Percentiles rank a stretch among this genome's conserved stretches.
Conservation (phyloP, 1,140 invertebrate species). For the Sitophilus oryzae region DNA sequence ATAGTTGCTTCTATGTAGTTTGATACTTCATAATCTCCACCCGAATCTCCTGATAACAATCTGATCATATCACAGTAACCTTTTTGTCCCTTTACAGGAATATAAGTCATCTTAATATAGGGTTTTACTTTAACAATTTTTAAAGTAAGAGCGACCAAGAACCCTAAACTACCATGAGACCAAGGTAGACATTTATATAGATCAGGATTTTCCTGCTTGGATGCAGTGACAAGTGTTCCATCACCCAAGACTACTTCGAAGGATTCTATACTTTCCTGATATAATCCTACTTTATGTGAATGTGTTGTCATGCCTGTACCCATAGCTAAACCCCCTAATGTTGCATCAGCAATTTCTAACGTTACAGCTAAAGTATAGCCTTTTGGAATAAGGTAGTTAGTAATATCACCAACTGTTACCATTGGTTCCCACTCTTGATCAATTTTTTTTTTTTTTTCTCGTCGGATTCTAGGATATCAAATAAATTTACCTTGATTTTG, state of each 20-base stretch:
- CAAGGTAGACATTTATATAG: constrained; percentile 51
- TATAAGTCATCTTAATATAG: constrained; percentile 51
- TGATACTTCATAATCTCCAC: constrained; percentile 32
- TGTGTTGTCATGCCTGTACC: constrained; percentile 52
- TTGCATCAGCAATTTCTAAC: constrained; percentile 49
- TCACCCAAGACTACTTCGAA: constrained; percentile 52
- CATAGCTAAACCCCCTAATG: constrained; percentile 52
- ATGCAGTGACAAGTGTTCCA: constrained; percentile 47
- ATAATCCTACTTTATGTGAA: constrained; percentile 49
- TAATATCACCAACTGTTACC: constrained; percentile 52
- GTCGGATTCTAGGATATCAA: constrained; percentile 49
- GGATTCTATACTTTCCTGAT: constrained; percentile 49
- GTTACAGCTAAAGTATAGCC: constrained; percentile 54
- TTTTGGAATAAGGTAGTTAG: constrained; percentile 46
- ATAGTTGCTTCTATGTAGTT: constrained; percentile 54
- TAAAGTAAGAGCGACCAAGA: constrained; percentile 50
- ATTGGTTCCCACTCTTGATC: constrained; percentile 43
- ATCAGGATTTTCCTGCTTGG: constrained; percentile 45
- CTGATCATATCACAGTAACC: constrained; percentile 51
- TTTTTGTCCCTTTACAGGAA: constrained; percentile 48
- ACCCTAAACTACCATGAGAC: constrained; percentile 54
- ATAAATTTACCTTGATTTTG: constrained; percentile 54
- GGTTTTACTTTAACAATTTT: constrained; percentile 49
- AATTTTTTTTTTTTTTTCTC: too few species aligned
- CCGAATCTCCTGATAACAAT: constrained; percentile 41